These are phyloP conservation scores for Cheilosia variabilis DNA, from an alignment of 2,888 invertebrate genomes.

Conservation along the genomic window DNA sequence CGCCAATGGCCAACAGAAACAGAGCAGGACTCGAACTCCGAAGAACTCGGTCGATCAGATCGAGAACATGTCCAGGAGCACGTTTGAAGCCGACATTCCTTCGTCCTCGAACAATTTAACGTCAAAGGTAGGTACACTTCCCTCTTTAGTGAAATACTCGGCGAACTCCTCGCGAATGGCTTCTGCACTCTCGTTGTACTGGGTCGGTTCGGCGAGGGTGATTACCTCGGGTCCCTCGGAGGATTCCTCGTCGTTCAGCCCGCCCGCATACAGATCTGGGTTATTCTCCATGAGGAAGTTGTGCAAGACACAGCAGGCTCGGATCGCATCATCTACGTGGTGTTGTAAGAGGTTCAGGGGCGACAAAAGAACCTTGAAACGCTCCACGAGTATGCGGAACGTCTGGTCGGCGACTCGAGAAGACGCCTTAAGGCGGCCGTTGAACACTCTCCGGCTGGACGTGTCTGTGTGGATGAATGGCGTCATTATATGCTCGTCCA, in stretches of 20 bases:
- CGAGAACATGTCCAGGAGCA: constrained; percentile 55
- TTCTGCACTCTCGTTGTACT: constrained; percentile 54
- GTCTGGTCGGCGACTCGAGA: constrained; percentile 54
- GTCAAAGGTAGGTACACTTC: constrained; percentile 62
- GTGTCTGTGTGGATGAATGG: constrained; percentile 61
- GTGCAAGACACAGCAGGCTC: constrained; percentile 61
- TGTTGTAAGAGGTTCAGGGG: constrained; percentile 40
- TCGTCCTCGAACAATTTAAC: constrained; percentile 57
- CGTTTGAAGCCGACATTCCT: constrained; percentile 45
- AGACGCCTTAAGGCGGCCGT: constrained; percentile 45
- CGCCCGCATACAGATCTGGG: constrained; percentile 42
- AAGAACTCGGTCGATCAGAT: constrained; percentile 22
- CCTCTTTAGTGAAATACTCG: constrained; percentile 62
- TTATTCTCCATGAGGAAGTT: constrained; percentile 70
- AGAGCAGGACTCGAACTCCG: background rate
- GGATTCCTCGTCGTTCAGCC: constrained; percentile 1
- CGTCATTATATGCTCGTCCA: constrained; percentile 70
- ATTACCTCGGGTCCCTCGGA: constrained; percentile 18
- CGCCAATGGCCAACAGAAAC: constrained; percentile 6
- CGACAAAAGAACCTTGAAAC: constrained; percentile 53
- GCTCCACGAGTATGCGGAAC: constrained; percentile 48
- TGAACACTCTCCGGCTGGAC: constrained; percentile 37
- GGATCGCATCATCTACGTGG: constrained; percentile 60
- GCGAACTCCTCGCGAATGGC: constrained; percentile 58
- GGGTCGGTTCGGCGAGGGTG: background rate